Conservation (phyloP, 2,797 vertebrate species). For the Acanthurus lineatus region DNA sequence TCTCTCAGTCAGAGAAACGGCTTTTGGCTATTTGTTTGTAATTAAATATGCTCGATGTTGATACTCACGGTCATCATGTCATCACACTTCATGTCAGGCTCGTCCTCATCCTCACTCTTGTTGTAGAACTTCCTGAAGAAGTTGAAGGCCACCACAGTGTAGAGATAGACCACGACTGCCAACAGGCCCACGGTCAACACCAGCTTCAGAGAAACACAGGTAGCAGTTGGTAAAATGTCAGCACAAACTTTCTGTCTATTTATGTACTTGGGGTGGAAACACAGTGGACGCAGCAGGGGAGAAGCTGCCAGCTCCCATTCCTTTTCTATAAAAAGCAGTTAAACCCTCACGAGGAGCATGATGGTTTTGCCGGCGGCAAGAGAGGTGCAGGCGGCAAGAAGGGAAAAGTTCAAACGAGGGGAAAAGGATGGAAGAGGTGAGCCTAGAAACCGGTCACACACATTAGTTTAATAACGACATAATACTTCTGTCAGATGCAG, state of each 20-base stretch:
- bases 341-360: not conserved
- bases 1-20: too few species aligned
- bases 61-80: constrained; percentile 97
- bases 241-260: constrained; percentile 4
- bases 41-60: not conserved
- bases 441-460: not conserved
- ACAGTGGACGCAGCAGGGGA: not conserved
- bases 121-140: constrained; percentile 99
- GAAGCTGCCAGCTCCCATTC: constrained; percentile 13
- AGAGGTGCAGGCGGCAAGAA: not conserved
- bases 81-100: constrained; percentile 99
- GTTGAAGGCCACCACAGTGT: constrained; percentile 99
- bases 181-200: constrained; percentile 96
- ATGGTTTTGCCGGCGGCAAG: not conserved
- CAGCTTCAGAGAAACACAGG: constrained; percentile 82
- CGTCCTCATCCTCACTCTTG: constrained; percentile 96
- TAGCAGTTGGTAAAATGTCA: constrained; percentile 8
- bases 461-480: not conserved
- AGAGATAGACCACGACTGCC: constrained; percentile 97
- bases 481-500: not conserved
- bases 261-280: constrained; percentile 7
- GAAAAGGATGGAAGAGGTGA: not conserved
- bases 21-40: too few species aligned
- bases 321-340: constrained; percentile 12
- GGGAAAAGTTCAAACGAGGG: constrained; percentile 12